phyloP scores from a whole-genome alignment of 2,888 invertebrate species.

The Holacanthella duospinosa region DNA sequence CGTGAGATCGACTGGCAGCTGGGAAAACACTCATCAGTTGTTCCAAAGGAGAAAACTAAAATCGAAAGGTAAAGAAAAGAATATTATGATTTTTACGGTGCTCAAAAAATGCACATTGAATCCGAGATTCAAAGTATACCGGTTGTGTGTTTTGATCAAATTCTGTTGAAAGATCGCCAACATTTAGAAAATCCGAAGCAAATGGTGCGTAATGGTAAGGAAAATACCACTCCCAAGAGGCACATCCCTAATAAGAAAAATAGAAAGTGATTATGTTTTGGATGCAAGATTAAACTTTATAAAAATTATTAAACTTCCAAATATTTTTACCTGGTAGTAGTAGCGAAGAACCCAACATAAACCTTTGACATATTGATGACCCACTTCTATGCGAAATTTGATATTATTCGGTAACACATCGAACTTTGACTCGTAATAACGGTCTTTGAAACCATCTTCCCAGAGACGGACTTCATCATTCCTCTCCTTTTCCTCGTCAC shows the following conservation, averaged over 20 bases:
- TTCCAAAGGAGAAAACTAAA: slow-evolving; percentile 87
- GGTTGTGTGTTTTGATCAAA: slow-evolving; percentile 84
- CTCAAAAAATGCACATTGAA: neutral
- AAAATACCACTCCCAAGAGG: slow-evolving; percentile 99
- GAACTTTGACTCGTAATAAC: slow-evolving; percentile 93
- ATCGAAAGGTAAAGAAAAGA: slow-evolving; percentile 29
- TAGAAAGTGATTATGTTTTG: neutral
- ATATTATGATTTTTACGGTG: neutral
- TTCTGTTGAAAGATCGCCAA: slow-evolving; percentile 69
- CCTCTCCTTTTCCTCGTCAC: slow-evolving; percentile 61
- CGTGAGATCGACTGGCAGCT: slow-evolving; percentile 86
- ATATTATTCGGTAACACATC: slow-evolving; percentile 63
- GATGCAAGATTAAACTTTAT: neutral
- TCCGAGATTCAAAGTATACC: slow-evolving; percentile 47
- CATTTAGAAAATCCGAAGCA: slow-evolving; percentile 94
- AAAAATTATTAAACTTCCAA: neutral
- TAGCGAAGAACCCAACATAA: slow-evolving; percentile 97
- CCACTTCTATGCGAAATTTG: slow-evolving; percentile 82
- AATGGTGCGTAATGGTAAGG: slow-evolving; percentile 99
- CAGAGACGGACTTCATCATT: slow-evolving; percentile 82
- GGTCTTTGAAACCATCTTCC: slow-evolving; percentile 96
- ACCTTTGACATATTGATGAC: slow-evolving; percentile 86
- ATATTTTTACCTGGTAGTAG: slow-evolving; percentile 67
- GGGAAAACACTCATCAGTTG: slow-evolving; percentile 99
- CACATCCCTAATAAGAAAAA: slow-evolving; percentile 60